A percentile compares a stretch with the other conserved stretches of the same genome.
Evolutionary conservation across 2,797 vertebrate genomes (phyloP).

Genomic region (Novumbra hubbsi): DNA sequence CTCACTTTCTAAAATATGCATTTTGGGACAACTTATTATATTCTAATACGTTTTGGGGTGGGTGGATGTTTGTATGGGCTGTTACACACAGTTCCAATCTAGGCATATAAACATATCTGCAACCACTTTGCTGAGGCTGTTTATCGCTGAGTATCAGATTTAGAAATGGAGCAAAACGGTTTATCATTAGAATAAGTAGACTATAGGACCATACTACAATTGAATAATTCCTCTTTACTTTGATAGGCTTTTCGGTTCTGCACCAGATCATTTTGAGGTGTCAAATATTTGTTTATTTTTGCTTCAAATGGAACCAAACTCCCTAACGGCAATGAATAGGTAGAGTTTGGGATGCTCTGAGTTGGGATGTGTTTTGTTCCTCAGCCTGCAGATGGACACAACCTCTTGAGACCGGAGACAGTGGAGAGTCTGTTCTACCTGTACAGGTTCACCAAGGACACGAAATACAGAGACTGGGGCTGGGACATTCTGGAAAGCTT

Average conservation of each 20-base stretch:
- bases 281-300: too few relatives aligned
- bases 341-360: neutral
- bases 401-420: conserved; percentile 91
- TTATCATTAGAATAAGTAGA: too few relatives aligned
- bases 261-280: too few relatives aligned
- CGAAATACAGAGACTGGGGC: conserved; percentile 95
- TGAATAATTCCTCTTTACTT: too few relatives aligned
- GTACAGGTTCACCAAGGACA: conserved; percentile 85
- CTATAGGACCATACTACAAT: too few relatives aligned
- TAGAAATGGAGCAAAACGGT: too few relatives aligned
- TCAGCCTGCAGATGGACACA: conserved; percentile 93
- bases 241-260: too few relatives aligned
- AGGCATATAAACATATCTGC: neutral
- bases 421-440: conserved; percentile 97
- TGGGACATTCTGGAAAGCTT: conserved; percentile 95
- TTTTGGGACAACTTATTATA: too few relatives aligned
- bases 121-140: neutral
- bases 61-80: too few relatives aligned
- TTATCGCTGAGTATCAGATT: neutral
- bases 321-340: neutral
- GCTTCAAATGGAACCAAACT: neutral
- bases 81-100: neutral
- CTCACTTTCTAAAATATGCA: too few relatives aligned
- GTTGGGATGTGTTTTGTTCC: conserved; percentile 3
- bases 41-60: too few relatives aligned